phyloP scores from a whole-genome alignment of 2,113 vertebrate species.

The Myotis davidii region DNA sequence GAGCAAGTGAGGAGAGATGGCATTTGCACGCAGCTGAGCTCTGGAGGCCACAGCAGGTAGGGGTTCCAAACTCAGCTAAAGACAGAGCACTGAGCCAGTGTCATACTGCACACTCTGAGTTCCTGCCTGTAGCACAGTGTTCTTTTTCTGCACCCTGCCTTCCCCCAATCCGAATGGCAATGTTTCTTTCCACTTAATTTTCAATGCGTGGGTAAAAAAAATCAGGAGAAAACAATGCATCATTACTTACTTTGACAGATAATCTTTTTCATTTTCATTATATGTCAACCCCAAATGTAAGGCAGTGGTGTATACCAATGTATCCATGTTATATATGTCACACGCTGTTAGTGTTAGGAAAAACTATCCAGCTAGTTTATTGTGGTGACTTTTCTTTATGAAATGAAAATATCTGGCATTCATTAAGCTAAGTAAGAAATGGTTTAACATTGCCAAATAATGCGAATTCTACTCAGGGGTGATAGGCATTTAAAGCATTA shows the following conservation, averaged over 20 bases:
- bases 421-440: background rate
- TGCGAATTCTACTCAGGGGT: background rate
- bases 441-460: constrained; percentile 9
- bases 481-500: background rate
- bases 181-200: constrained; percentile 13
- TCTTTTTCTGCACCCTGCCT: too few species aligned
- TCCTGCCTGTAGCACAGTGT: background rate
- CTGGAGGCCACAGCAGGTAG: background rate
- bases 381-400: constrained; percentile 3
- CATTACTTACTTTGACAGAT: background rate
- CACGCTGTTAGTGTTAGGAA: background rate
- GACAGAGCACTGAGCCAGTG: background rate
- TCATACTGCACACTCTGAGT: background rate
- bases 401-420: background rate
- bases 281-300: background rate
- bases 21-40: background rate
- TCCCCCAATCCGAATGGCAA: background rate
- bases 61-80: background rate
- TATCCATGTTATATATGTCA: background rate
- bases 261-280: background rate
- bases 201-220: background rate
- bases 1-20: background rate
- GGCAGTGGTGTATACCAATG: background rate
- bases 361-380: background rate
- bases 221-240: background rate